Evolutionary conservation across 2,797 vertebrate species (phyloP), one percentile per base, ranked within the genome.

Genomic region (Aythya fuligula): DNA sequence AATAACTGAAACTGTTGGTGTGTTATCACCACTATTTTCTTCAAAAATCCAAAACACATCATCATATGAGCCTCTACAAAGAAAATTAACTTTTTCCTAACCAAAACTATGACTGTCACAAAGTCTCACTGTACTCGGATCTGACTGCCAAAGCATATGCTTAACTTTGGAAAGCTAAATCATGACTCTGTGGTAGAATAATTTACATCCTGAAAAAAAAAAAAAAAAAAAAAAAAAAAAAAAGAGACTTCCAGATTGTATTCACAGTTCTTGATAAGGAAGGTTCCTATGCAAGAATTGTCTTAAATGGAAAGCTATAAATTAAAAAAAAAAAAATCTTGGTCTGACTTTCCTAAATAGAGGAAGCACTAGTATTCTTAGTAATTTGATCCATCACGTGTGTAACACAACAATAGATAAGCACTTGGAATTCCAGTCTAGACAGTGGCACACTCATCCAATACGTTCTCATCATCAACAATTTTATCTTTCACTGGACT

Each of bases 251-350:
- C 16, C 10, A 25, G 5, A 15, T 3, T 81, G 18, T 13, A 51
- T 51, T 84, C 77, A 79, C 25, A 34, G 5, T 24, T 71, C 9
- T 38, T 65, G 38, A 16, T 20, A 34, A 4, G n/a, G 76, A 66
- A 77, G 0, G 0, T 47, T 45, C 5, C 6, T 8, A 39, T 28
- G 13, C 7, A 47, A 67, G 16, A 71, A 72, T 3, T 10, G 1
- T 56, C 71, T 57, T 30, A 57, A 93, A 51, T 5, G 3, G 57
- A 80, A 22, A 92, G 51, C 3, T 15, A 19, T 20, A 88, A 81
- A 71, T 56, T 60, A 27, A 19, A 43, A 18, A 43, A 9, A 43
- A 43, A 43, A 18, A 75, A 89, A 91, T 25, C 4, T 19, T 0
- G 0, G 21, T 53, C 19, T 0, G 0, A 27, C 60, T 87, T 85